Evolutionary conservation across 30 jellyfish, hydroid and myxozoan genomes (phyloP).

Genomic region (Pseudorhiza aurosa): DNA sequence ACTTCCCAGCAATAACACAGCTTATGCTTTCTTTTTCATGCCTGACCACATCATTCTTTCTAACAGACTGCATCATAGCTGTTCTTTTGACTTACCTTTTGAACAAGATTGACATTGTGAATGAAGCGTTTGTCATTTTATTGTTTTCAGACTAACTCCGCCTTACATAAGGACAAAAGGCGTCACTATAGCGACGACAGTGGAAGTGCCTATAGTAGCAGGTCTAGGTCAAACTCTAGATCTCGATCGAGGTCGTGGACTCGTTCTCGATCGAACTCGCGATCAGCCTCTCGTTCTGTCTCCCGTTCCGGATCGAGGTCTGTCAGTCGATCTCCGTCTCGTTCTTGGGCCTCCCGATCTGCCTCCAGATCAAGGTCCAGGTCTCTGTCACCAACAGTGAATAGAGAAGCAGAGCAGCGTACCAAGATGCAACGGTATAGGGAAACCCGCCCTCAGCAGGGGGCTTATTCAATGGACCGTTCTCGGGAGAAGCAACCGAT

Average conservation of each 20-base stretch:
- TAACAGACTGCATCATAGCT: too few species aligned
- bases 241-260: constrained; percentile 72
- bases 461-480: constrained; percentile 14
- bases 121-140: too few species aligned
- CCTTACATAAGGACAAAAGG: constrained; percentile 68
- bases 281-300: constrained; percentile 60
- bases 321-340: constrained; percentile 46
- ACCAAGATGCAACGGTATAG: constrained; percentile 35
- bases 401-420: constrained; percentile 26
- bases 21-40: too few species aligned
- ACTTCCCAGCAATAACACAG: too few species aligned
- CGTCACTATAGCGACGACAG: constrained; percentile 69
- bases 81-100: too few species aligned
- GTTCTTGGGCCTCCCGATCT: constrained; percentile 60
- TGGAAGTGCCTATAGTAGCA: constrained; percentile 71
- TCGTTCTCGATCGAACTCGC: constrained; percentile 53
- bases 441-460: constrained; percentile 13
- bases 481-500: constrained; percentile 37
- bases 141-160: constrained; percentile 44
- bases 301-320: constrained; percentile 61
- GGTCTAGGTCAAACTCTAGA: constrained; percentile 70
- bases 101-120: too few species aligned
- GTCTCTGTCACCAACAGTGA: constrained; percentile 31
- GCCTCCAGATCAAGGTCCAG: constrained; percentile 36
- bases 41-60: too few species aligned